Evolutionary conservation across 2,888 invertebrate genomes (phyloP), one percentile per base, ranked within the genome.

Genomic region (Ormyrus thymus): DNA sequence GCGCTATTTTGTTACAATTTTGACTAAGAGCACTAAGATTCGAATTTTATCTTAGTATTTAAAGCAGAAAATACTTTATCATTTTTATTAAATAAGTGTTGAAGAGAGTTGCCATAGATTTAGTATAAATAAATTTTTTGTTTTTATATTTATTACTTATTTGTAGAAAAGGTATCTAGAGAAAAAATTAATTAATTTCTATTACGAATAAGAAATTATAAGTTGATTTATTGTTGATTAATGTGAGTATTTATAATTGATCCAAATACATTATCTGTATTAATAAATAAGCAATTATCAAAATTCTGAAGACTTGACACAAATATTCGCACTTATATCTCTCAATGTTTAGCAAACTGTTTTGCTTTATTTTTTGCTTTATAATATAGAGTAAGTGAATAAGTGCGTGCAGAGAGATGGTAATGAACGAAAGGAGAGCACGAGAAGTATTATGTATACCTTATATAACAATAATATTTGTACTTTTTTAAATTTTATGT

Each of bases 391-490:
- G 10, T 50, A 66, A 77, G 11, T 48, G 48, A 69, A 73, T 10
- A 46, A 77, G 10, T 50, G 59, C 71, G 8, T 43, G 48, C 58
- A 73, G 45, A 6, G 9, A 48, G 50, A 43, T 72, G 29, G n/a
- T 29, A 51, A 51, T 62, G 62, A 73, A 62, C 7, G 13, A 61
- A 69, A 53, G 55, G 58, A 62, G 46, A 65, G 13, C 5, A 65
- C 29, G 53, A 64, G 58, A 77, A 80, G 77, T 77, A 80, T 80
- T 80, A 80, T 29, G 29, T 29, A 29, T 76, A 73, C 45, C 50
- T 75, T 70, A 43, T 53, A 75, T 55, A 61, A 65, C 64, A 10
- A 76, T 70, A 53, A 29, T 76, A 69, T 76, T 76, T 64, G 51
- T 72, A 76, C 62, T 73, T 73, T 74, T 77, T 65, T 53, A 59